Evolutionary conservation across 2,113 vertebrate species (phyloP), one percentile per base, ranked within the genome.

Genomic region (Dissostichus mawsoni): DNA sequence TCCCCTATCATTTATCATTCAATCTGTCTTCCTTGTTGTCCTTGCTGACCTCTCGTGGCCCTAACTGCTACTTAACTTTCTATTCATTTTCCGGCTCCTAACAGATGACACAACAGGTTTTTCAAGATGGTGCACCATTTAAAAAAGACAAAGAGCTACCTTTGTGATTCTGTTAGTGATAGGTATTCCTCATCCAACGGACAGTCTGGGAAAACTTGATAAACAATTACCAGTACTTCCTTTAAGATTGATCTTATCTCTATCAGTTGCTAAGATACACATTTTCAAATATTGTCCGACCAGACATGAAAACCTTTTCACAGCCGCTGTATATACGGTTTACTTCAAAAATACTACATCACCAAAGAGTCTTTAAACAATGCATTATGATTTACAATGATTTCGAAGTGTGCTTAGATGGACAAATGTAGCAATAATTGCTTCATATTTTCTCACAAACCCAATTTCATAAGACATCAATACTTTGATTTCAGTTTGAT

Each of bases 51-150:
- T 90, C 65, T 0, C 0, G 5, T 29, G 45, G 25, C 50, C 25
- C 23, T 14, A 52, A 17, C 41, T 2, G 45, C 36, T 81, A 29
- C 29, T 41, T 41, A 8, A 41, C 29, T 41, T 63, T 74, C 51
- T 56, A 62, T 84, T 17, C 65, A 55, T 18, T 50, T 3, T 7
- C 5, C 36, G 36, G 3, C 29, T 29, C 29, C 29, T 29, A 56
- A 33, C 23, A 58, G 73, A 48, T 83, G 75, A 47, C 48, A 73
- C 61, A 88, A 87, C 91, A 51, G 83, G 90, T 92, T 92, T 89
- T 78, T 90, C 88, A 36, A 85, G 88, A 55, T 6, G 11, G 36
- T 18, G 25, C 44, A 59, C n/a, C 1, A 1, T n/a, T 20, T 62
- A 1, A 50, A 6, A 29, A 12, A 55, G 7, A 44, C 33, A 18